These are phyloP conservation scores for Lycorma delicatula DNA, from an alignment of 1,140 invertebrate species.

Conservation along the genomic window DNA sequence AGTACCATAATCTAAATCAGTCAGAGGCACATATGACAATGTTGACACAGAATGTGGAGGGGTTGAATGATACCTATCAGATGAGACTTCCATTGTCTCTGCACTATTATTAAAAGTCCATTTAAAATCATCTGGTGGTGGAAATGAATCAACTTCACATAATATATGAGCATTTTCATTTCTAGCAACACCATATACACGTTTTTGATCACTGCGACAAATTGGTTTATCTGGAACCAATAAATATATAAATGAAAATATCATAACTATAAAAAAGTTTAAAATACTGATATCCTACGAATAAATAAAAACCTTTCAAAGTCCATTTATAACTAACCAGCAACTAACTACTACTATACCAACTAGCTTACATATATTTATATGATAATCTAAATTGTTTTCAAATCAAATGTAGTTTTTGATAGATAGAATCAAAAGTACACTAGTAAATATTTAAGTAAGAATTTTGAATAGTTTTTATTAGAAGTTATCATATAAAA, in stretches of 20 bases:
- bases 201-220: slow-evolving; percentile 66
- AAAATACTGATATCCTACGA: background rate
- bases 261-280: background rate
- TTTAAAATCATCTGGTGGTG: slow-evolving; percentile 69
- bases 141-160: slow-evolving; percentile 81
- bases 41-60: slow-evolving; percentile 48
- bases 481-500: too few species aligned
- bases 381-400: too few species aligned
- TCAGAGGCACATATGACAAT: slow-evolving; percentile 68
- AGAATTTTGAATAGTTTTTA: too few species aligned
- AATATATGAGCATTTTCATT: slow-evolving; percentile 69
- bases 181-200: slow-evolving; percentile 74
- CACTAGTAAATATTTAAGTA: too few species aligned
- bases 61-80: slow-evolving; percentile 47
- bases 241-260: slow-evolving; percentile 1
- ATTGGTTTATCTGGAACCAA: slow-evolving; percentile 68
- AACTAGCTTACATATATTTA: too few species aligned
- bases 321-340: too few species aligned
- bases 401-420: too few species aligned
- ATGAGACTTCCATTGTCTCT: slow-evolving; percentile 64
- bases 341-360: too few species aligned
- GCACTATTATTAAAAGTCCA: slow-evolving; percentile 88
- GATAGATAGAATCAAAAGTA: too few species aligned
- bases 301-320: background rate
- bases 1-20: slow-evolving; percentile 64